These are phyloP conservation scores for Montipora cactus DNA, from an alignment of 64 coral and sea anemone species.

Conservation along the genomic window DNA sequence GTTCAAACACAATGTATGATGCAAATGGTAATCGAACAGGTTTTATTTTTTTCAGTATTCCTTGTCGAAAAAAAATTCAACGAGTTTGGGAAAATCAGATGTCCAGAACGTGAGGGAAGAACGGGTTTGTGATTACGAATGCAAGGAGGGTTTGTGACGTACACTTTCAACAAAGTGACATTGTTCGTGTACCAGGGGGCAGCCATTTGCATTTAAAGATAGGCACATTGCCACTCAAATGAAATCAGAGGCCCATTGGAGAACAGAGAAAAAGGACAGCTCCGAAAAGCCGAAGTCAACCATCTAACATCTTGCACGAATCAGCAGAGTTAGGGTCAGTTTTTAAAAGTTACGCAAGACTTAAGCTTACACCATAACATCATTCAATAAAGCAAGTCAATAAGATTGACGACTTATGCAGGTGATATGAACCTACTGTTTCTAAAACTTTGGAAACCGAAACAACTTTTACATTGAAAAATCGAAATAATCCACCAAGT, in stretches of 20 bases:
- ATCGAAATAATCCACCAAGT: not conserved
- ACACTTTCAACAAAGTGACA: not conserved
- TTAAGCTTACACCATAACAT: not conserved
- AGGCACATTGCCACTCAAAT: not conserved
- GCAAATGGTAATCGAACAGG: too few relatives aligned
- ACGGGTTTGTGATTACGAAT: constrained; percentile 11
- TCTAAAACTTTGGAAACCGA: too few relatives aligned
- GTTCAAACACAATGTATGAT: too few relatives aligned
- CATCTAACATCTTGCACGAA: not conserved
- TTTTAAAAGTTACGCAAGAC: not conserved
- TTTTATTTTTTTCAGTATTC: too few relatives aligned
- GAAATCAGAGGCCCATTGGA: not conserved
- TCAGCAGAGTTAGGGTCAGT: not conserved
- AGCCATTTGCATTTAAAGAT: not conserved
- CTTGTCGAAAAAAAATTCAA: not conserved
- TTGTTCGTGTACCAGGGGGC: constrained; percentile 22
- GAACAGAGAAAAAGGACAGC: not conserved
- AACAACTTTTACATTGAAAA: too few relatives aligned
- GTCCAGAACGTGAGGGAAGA: constrained; percentile 8
- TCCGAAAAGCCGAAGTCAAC: not conserved
- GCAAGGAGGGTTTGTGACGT: constrained; percentile 12
- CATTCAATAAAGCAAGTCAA: too few relatives aligned
- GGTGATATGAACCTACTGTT: not conserved
- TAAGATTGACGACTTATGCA: not conserved
- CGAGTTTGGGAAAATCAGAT: constrained; percentile 20